phyloP scores from a whole-genome alignment of 2,888 invertebrate genomes.

The Lycocerus yunnanus region DNA sequence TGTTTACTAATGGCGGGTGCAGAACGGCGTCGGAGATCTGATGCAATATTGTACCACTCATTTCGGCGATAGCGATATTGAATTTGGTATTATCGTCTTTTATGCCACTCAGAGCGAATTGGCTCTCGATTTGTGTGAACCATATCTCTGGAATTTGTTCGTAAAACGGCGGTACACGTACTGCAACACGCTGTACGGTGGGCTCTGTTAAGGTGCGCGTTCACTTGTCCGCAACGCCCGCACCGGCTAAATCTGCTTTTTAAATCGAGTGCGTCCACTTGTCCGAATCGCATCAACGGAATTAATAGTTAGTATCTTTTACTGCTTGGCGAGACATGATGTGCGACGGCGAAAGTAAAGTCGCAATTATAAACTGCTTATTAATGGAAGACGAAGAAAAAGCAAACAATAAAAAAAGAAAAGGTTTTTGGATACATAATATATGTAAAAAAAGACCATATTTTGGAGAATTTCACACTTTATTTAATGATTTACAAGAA shows the following conservation, averaged over 20 bases:
- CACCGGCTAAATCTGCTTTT: no score
- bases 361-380: neutral
- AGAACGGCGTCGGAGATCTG: no score
- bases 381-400: neutral
- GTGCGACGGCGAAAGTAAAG: neutral
- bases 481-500: neutral
- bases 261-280: no score
- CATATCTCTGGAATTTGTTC: neutral
- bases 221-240: no score
- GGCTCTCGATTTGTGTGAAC: neutral
- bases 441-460: neutral
- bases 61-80: neutral
- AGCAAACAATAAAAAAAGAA: neutral
- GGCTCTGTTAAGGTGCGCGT: neutral
- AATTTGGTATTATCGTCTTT: neutral
- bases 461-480: neutral
- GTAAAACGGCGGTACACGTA: neutral
- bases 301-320: no score
- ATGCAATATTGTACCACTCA: no score
- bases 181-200: neutral
- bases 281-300: no score
- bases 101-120: neutral
- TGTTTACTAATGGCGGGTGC: no score
- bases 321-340: no score
- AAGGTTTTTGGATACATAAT: neutral